phyloP scores from a whole-genome alignment of 1,140 invertebrate genomes.

The Bradysia coprophila region DNA sequence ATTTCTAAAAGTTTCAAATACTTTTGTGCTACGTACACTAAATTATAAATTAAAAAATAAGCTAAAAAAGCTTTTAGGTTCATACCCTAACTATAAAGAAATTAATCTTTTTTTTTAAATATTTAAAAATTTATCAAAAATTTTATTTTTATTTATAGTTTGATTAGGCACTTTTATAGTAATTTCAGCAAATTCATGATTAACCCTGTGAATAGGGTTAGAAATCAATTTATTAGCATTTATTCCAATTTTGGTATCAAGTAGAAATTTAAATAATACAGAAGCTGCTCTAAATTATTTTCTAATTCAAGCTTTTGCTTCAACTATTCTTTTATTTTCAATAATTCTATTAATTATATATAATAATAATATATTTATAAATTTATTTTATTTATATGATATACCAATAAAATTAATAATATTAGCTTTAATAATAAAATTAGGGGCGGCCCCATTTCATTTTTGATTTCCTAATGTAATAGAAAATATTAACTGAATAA shows the following conservation, averaged over 20 bases:
- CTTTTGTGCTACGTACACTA: constrained; percentile 30
- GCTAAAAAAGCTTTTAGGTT: constrained; percentile 28
- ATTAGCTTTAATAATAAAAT: constrained; percentile 23
- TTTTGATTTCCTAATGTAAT: constrained; percentile 29
- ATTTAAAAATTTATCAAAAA: constrained; percentile 23
- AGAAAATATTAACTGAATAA: constrained; percentile 24
- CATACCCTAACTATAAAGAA: constrained; percentile 28
- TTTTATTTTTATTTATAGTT: constrained; percentile 26
- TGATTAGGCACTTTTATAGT: constrained; percentile 27
- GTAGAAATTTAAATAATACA: constrained; percentile 22
- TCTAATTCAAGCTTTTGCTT: constrained; percentile 26
- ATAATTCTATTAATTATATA: constrained; percentile 22
- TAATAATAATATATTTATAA: constrained; percentile 18
- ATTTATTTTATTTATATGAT: constrained; percentile 8
- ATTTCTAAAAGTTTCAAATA: constrained; percentile 32
- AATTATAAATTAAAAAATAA: constrained; percentile 29
- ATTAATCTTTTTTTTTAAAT: constrained; percentile 26
- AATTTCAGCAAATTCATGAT: constrained; percentile 27
- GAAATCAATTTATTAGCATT: constrained; percentile 32
- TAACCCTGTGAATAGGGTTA: constrained; percentile 30
- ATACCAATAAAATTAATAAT: constrained; percentile 11
- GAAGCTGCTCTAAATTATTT: constrained; percentile 31
- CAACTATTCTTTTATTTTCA: constrained; percentile 25
- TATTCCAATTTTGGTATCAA: constrained; percentile 25
- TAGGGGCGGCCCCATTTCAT: constrained; percentile 26